A percentile compares a stretch with the other conserved stretches of the same genome.
Evolutionary conservation across 2,888 invertebrate genomes (phyloP).

Genomic region (Sturmia bella): DNA sequence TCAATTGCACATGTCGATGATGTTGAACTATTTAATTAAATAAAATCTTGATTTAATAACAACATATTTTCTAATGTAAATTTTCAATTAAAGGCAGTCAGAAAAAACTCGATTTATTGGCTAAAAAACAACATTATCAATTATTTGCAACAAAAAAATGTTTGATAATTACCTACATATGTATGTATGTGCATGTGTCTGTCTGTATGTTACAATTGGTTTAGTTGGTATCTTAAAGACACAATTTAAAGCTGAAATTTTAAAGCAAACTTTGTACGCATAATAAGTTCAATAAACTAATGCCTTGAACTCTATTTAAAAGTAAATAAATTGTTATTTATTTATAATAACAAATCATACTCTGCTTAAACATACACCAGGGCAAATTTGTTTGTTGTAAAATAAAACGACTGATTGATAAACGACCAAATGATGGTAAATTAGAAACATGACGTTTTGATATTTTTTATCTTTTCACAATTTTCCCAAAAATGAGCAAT

Average conservation of each 20-base stretch:
- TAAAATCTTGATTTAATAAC: constrained; percentile 47
- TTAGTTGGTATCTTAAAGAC: constrained; percentile 36
- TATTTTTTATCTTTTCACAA: no score
- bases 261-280: constrained; percentile 43
- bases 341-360: neutral
- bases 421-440: no score
- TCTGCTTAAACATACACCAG: no score
- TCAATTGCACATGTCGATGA: constrained; percentile 7
- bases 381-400: no score
- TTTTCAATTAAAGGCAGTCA: constrained; percentile 24
- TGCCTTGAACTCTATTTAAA: constrained; percentile 60
- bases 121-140: neutral
- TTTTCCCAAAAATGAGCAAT: no score
- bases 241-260: constrained; percentile 1
- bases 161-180: constrained; percentile 42
- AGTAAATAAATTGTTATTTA: constrained; percentile 39
- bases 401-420: no score
- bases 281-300: constrained; percentile 60
- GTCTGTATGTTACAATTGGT: constrained; percentile 36
- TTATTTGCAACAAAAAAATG: neutral
- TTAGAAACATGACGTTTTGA: no score
- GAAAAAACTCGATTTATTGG: constrained; percentile 49
- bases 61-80: constrained; percentile 31
- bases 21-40: constrained; percentile 45
- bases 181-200: neutral